Evolutionary conservation across 2,113 vertebrate species (phyloP), one percentile per base, ranked within the genome.

Genomic region (Hemiprocne comata): DNA sequence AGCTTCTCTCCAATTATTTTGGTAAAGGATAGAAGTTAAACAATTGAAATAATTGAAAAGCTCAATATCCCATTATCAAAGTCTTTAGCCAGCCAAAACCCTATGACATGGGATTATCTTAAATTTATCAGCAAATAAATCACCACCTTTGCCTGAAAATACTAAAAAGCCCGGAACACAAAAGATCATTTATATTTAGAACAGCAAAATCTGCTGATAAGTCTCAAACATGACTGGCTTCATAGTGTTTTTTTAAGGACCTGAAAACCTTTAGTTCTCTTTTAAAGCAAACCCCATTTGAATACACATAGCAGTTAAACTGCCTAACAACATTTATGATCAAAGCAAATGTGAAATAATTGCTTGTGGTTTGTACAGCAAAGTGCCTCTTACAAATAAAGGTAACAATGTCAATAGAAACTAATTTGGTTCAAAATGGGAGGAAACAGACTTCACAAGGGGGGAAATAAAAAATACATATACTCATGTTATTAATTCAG

Each of bases 261-360:
- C 44, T 78, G 83, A 85, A 93, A 81, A 86, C 72, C 34, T 65
- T 94, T 75, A 0, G 0, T 72, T 87, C 34, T 29, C 65, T 86
- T 93, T 95, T 90, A 94, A 92, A 87, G 86, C 4, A 93, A 94
- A 61, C 31, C 6, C 55, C 8, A 85, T 92, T 90, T 90, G 65
- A 96, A 93, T 93, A 84, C 25, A 78, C 53, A 84, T 13, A 84
- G 76, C 61, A 96, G 88, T 95, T 95, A 87, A 96, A 95, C 34
- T 78, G 92, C 53, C 79, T 95, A 81, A 91, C 82, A 92, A 89
- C 85, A 87, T 84, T 89, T 94, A 88, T 89, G 94, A 94, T 96
- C 92, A 96, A 96, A 96, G 95, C 17, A 84, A 87, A 94, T 0
- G 17, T 90, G 55, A 95, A 94, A 84, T 93, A 96, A 97, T 96